Evolutionary conservation across 37 sponge, comb jelly and placozoan genomes (phyloP).

Genomic region (Corticium candelabrum): DNA sequence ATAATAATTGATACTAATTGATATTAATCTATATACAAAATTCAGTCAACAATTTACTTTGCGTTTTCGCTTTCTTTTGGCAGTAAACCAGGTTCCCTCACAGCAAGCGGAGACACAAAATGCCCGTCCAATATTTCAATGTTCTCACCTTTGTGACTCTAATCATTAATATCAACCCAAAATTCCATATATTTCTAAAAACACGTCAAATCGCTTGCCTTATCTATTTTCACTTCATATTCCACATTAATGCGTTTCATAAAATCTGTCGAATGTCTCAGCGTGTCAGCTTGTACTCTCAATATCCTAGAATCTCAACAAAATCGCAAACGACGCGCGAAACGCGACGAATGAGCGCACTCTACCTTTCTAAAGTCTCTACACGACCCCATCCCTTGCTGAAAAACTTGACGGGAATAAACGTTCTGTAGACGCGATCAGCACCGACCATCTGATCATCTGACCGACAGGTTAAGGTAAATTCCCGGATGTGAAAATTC

Average conservation of each 20-base stretch:
- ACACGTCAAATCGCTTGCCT: not conserved
- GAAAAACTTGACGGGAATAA: conserved; percentile 39
- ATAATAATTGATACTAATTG: too few species aligned
- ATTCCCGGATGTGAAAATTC: too few species aligned
- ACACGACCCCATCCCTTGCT: conserved; percentile 64
- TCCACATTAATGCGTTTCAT: not conserved
- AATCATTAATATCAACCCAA: not conserved
- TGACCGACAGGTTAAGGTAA: too few species aligned
- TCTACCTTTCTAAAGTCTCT: conserved; percentile 27
- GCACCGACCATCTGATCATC: not conserved
- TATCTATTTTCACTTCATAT: not conserved
- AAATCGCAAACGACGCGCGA: not conserved
- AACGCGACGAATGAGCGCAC: not conserved
- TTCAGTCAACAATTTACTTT: too few species aligned
- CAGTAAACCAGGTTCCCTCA: conserved; percentile 42
- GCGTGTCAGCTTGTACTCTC: not conserved
- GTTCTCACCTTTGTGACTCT: not conserved
- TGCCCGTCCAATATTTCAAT: conserved; percentile 13
- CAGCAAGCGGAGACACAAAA: conserved; percentile 56
- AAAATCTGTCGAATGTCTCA: not conserved
- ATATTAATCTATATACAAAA: too few species aligned
- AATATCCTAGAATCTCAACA: not conserved
- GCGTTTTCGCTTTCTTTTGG: conserved; percentile 28
- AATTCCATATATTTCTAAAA: not conserved
- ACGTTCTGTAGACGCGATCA: not conserved